Evolutionary conservation across 2,113 vertebrate species (phyloP).

Genomic region (Rhinolophus ferrumequinum): DNA sequence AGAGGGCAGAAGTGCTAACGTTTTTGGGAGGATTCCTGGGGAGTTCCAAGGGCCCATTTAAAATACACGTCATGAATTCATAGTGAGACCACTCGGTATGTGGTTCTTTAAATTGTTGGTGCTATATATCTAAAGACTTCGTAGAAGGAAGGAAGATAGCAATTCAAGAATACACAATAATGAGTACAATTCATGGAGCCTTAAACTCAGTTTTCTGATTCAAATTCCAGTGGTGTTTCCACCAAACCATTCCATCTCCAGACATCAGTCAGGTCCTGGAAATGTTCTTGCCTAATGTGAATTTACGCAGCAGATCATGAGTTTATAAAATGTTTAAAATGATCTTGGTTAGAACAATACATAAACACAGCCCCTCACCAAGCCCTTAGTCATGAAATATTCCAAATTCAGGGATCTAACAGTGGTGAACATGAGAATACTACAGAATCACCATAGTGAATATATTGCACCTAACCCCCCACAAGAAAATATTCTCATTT

Average conservation of each 20-base stretch:
- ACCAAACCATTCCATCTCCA: not conserved
- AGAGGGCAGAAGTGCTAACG: not conserved
- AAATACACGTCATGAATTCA: not conserved
- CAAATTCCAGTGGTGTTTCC: not conserved
- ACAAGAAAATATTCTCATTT: not conserved
- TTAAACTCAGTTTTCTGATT: not conserved
- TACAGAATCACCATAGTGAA: not conserved
- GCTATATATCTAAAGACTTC: not conserved
- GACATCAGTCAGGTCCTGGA: not conserved
- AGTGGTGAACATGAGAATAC: not conserved
- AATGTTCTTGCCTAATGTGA: not conserved
- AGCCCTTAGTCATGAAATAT: not conserved
- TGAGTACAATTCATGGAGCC: not conserved
- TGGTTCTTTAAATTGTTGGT: not conserved
- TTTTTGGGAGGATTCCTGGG: not conserved
- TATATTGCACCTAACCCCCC: not conserved
- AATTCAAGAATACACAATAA: not conserved
- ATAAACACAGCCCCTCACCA: not conserved
- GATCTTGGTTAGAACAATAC: not conserved
- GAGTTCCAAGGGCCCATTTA: not conserved
- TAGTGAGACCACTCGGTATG: not conserved
- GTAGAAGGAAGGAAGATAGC: not conserved
- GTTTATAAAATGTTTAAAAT: not conserved
- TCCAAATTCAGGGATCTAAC: not conserved
- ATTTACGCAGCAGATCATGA: not conserved